These are phyloP conservation scores for Eunapius fragilis DNA, from an alignment of 37 sponge, comb jelly and placozoan genomes.

Conservation along the genomic window DNA sequence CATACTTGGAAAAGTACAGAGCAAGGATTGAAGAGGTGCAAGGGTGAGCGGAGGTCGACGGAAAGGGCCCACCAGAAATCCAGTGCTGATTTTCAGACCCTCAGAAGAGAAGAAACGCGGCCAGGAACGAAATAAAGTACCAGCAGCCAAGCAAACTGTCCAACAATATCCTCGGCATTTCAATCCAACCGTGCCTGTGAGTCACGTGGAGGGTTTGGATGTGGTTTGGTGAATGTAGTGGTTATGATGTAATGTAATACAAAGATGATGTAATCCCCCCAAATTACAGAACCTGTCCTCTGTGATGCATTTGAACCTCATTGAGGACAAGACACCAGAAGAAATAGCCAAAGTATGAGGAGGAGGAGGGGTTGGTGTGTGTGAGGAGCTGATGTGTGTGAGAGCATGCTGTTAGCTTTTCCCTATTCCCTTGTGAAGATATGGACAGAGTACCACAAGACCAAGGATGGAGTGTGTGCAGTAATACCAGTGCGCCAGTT, in stretches of 20 bases:
- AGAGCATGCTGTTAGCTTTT: background rate
- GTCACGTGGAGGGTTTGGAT: background rate
- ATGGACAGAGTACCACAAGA: conserved; percentile 68
- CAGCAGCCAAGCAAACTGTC: background rate
- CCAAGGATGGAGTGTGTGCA: conserved; percentile 69
- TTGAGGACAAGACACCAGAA: conserved; percentile 46
- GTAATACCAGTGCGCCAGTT: conserved; percentile 51
- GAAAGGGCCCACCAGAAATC: background rate
- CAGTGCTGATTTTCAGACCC: background rate
- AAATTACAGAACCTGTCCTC: conserved; percentile 21
- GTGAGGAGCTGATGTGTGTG: background rate
- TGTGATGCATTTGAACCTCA: conserved; percentile 48
- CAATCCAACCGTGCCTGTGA: background rate
- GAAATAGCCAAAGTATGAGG: conserved; percentile 52
- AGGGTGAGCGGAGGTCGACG: conserved; percentile 11
- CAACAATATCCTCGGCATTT: background rate
- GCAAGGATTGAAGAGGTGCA: conserved; percentile 39
- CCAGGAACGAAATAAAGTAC: background rate
- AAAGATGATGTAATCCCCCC: background rate
- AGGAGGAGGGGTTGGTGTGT: background rate
- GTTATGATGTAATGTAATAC: background rate
- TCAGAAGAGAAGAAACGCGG: background rate
- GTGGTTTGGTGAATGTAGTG: no score
- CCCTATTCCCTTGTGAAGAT: conserved; percentile 33
- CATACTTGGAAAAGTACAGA: conserved; percentile 69